These are phyloP conservation scores for Argyresthia albistria DNA, from an alignment of 2,888 invertebrate genomes.

Conservation along the genomic window DNA sequence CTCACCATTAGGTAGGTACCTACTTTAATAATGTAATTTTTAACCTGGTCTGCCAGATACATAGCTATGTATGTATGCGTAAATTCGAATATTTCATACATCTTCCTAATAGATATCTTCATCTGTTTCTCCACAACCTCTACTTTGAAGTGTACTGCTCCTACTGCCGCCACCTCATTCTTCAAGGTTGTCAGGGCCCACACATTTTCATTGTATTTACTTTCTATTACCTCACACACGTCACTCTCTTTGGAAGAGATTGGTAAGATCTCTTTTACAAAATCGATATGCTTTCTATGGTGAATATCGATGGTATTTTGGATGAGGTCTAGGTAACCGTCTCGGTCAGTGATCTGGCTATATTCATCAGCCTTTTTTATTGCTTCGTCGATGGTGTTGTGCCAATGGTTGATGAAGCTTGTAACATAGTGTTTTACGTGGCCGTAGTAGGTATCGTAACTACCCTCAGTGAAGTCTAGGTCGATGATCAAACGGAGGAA, in stretches of 20 bases:
- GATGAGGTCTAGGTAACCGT: slow-evolving; percentile 23
- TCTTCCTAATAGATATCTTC: slow-evolving; percentile 20
- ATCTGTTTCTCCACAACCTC: neutral
- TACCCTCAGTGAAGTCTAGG: slow-evolving; percentile 26
- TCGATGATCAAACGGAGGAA: slow-evolving; percentile 23
- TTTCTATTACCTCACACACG: slow-evolving; percentile 24
- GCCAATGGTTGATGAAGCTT: slow-evolving; percentile 31
- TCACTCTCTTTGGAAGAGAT: slow-evolving; percentile 16
- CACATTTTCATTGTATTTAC: slow-evolving; percentile 19
- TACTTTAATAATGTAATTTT: too few species aligned
- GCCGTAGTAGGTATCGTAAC: slow-evolving; percentile 35
- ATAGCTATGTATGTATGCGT: slow-evolving; percentile 28
- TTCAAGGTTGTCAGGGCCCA: slow-evolving; percentile 19
- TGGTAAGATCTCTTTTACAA: slow-evolving; percentile 28
- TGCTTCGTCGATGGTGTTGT: slow-evolving; percentile 25
- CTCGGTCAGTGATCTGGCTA: slow-evolving; percentile 16
- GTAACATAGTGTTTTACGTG: slow-evolving; percentile 31
- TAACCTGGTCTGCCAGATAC: slow-evolving; percentile 21
- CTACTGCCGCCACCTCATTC: slow-evolving; percentile 26
- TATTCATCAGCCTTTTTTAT: slow-evolving; percentile 24
- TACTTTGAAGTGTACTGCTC: slow-evolving; percentile 16
- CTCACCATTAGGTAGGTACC: too few species aligned
- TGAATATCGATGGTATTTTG: slow-evolving; percentile 27
- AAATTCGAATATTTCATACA: slow-evolving; percentile 27
- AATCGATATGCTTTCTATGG: slow-evolving; percentile 23